Base-by-base conservation (phyloP, 2,888 invertebrate genomes). In the Ectemnius continuus region DNA sequence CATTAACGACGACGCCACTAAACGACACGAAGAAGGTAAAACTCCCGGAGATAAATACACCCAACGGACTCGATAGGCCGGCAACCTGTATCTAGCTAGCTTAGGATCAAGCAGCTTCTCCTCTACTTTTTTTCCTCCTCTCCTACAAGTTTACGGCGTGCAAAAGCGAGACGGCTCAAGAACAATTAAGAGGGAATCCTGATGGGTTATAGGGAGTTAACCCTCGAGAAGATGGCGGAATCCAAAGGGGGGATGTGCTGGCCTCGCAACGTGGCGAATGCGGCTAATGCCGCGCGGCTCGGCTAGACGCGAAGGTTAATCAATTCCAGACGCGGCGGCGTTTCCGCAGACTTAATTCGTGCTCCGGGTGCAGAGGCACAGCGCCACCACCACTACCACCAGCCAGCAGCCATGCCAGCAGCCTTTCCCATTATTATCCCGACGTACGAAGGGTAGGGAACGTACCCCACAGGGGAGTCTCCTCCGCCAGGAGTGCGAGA, bases 351-450 rank as follows among this genome's bases (percentile, higher is more conserved):
- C 76, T 76, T 76, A 73, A 70, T 64, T 77, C 75, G 71, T 70
- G 75, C 57, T 61, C 56, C 70, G 74, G 64, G 66, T 68, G 75
- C 72, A 64, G 57, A 66, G 76, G 70, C 60, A 65, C 71, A 36
- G 67, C 56, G 60, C 70, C 36, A 36, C 70, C 75, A 70, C 69
- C 23, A 23, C 23, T 3, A 23, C 23, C 23, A 23, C 23, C 23
- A 23, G 23, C 23, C 23, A 23, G 3, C 23, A 23, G 23, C 23
- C 23, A 23, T 2, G 75, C 67, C 79, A 79, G 79, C 79, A 81
- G 79, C 77, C 72, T 81, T 82, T 82, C 80, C 78, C 80, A 82
- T 82, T 82, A 82, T 82, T 82, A 82, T 82, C 82, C 36, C 80
- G 74, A 71, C 82, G 80, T 80, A 79, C 73, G 70, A 62, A 61